These are phyloP conservation scores for Rattus norvegicus DNA, from an alignment of 2,113 vertebrate genomes.

Conservation along the genomic window DNA sequence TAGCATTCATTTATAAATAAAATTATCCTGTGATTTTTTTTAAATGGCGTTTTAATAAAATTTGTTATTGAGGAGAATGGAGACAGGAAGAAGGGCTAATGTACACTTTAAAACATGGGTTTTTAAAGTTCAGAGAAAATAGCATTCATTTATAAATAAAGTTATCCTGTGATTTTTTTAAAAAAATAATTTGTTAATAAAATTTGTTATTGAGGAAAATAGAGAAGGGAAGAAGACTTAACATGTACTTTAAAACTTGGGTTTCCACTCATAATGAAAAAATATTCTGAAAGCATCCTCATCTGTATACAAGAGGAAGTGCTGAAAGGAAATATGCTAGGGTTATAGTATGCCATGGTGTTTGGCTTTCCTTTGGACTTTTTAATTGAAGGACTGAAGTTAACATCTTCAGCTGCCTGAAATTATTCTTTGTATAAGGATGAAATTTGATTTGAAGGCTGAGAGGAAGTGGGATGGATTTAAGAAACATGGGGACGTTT, in stretches of 20 bases:
- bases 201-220: constrained; percentile 45
- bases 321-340: not conserved
- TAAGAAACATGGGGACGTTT: not conserved
- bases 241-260: not conserved
- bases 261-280: not conserved
- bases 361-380: too few relatives aligned
- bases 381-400: constrained; percentile 35
- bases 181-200: constrained; percentile 63
- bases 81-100: not conserved
- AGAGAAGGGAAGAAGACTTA: not conserved
- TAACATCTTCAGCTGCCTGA: constrained; percentile 5
- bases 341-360: not conserved
- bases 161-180: constrained; percentile 66
- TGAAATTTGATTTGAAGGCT: constrained; percentile 41
- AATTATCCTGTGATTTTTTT: constrained; percentile 70
- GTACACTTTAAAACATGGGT: not conserved
- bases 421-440: constrained; percentile 33
- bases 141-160: constrained; percentile 83
- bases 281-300: not conserved
- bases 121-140: constrained; percentile 74
- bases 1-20: constrained; percentile 83
- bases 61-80: constrained; percentile 32
- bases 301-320: not conserved
- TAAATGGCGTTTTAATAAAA: constrained; percentile 63
- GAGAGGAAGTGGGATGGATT: constrained; percentile 1